Evolutionary conservation across 1,140 invertebrate genomes (phyloP).

Genomic region (Laupala kohalensis): DNA sequence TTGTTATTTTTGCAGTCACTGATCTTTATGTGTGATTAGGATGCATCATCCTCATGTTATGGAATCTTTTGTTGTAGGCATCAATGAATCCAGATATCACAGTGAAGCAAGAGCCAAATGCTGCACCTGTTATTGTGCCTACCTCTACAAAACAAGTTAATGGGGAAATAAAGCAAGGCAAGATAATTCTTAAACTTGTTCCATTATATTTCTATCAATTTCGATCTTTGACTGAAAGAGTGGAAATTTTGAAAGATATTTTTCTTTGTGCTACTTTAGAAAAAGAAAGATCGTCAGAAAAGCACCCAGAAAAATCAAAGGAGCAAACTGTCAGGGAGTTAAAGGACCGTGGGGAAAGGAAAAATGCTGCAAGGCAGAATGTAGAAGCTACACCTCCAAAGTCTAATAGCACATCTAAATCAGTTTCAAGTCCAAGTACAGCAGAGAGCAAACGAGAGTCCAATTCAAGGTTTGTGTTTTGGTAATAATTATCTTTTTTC

Average conservation of each 20-base stretch:
- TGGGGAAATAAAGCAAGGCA: constrained; percentile 12
- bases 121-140: neutral
- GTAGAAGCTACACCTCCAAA: neutral
- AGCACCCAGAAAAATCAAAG: constrained; percentile 1
- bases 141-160: constrained; percentile 7
- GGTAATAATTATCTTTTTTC: neutral
- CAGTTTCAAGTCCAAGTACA: neutral
- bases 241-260: too few relatives aligned
- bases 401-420: constrained; percentile 1
- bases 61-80: constrained; percentile 3
- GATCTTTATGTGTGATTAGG: too few relatives aligned
- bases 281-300: neutral
- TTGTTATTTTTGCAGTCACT: too few relatives aligned
- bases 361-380: constrained; percentile 1
- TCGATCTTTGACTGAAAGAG: too few relatives aligned
- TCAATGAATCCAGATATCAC: constrained; percentile 7
- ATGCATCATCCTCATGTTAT: too few relatives aligned
- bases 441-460: constrained; percentile 11
- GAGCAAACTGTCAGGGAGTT: neutral
- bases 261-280: too few relatives aligned
- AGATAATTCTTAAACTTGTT: too few relatives aligned
- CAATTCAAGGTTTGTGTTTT: constrained; percentile 1
- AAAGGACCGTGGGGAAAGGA: constrained; percentile 9
- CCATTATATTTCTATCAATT: too few relatives aligned
- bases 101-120: constrained; percentile 6